Conservation (phyloP, 2,888 invertebrate genomes). For the Amorpha juglandis region DNA sequence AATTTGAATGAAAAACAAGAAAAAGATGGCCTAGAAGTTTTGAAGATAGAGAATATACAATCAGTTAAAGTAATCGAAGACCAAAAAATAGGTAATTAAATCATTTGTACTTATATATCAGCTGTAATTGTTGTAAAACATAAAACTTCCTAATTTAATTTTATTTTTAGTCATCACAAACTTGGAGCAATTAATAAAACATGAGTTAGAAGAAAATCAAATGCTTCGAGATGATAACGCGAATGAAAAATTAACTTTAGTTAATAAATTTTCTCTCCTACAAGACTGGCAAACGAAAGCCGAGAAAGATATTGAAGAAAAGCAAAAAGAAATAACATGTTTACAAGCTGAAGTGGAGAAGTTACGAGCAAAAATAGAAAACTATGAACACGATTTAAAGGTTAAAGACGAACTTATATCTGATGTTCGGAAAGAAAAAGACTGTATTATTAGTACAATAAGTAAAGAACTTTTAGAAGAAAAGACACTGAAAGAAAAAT, state of each 20-base stretch:
- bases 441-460: slow-evolving; percentile 48
- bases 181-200: slow-evolving; percentile 53
- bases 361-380: slow-evolving; percentile 41
- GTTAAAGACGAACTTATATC: slow-evolving; percentile 43
- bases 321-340: slow-evolving; percentile 51
- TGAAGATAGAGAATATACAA: slow-evolving; percentile 36
- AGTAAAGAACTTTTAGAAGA: slow-evolving; percentile 56
- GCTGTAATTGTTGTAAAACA: neutral
- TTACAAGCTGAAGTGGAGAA: slow-evolving; percentile 47
- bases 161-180: slow-evolving; percentile 54
- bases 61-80: slow-evolving; percentile 43
- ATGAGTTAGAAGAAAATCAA: slow-evolving; percentile 48
- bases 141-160: slow-evolving; percentile 13
- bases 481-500: slow-evolving; percentile 45
- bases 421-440: slow-evolving; percentile 49
- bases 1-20: slow-evolving; percentile 28
- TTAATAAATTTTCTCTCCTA: slow-evolving; percentile 56
- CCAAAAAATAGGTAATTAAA: slow-evolving; percentile 52
- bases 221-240: slow-evolving; percentile 45
- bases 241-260: slow-evolving; percentile 51
- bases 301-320: slow-evolving; percentile 54
- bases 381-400: slow-evolving; percentile 45
- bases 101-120: slow-evolving; percentile 11
- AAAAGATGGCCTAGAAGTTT: slow-evolving; percentile 35
- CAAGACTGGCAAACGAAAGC: slow-evolving; percentile 61